These are phyloP conservation scores for Conopomorpha cramerella DNA, from an alignment of 1,140 invertebrate species.

Conservation along the genomic window DNA sequence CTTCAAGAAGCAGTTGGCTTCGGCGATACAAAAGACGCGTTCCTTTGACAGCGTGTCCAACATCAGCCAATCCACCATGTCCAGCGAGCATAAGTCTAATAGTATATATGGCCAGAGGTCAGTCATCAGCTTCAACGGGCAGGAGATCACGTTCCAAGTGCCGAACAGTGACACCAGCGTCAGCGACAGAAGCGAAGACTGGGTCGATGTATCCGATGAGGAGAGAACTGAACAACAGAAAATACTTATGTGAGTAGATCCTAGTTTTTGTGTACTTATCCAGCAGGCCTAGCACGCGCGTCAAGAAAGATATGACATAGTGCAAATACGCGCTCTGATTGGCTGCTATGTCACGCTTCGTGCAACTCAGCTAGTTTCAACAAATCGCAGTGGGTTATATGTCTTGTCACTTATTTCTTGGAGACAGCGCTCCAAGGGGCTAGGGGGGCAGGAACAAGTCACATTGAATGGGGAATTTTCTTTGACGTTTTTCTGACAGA, in stretches of 20 bases:
- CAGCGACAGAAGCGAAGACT: slow-evolving; percentile 67
- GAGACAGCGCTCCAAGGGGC: too few relatives aligned
- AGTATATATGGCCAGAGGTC: slow-evolving; percentile 66
- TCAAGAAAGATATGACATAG: too few relatives aligned
- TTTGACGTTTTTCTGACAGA: too few relatives aligned
- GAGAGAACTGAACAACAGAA: slow-evolving; percentile 49
- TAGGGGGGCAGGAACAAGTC: too few relatives aligned
- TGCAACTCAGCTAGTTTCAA: too few relatives aligned
- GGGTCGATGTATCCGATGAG: slow-evolving; percentile 68
- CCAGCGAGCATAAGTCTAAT: slow-evolving; percentile 69
- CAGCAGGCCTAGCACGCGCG: too few relatives aligned
- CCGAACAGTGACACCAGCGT: slow-evolving; percentile 51
- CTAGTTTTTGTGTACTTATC: too few relatives aligned
- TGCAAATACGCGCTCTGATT: too few relatives aligned
- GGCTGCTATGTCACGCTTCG: too few relatives aligned
- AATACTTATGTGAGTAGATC: slow-evolving; percentile 49
- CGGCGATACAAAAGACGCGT: slow-evolving; percentile 34
- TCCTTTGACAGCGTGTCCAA: slow-evolving; percentile 53
- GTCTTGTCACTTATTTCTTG: too few relatives aligned
- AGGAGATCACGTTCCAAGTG: slow-evolving; percentile 52
- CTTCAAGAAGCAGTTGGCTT: slow-evolving; percentile 29
- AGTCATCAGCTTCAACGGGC: slow-evolving; percentile 57
- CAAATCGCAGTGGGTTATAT: too few relatives aligned
- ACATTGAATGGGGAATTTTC: too few relatives aligned
- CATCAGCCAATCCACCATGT: slow-evolving; percentile 63